Percentiles rank a stretch among this genome's conserved stretches.
These are phyloP conservation scores for Danio jaintianensis DNA, from an alignment of 2,797 vertebrate species.

Conservation along the genomic window DNA sequence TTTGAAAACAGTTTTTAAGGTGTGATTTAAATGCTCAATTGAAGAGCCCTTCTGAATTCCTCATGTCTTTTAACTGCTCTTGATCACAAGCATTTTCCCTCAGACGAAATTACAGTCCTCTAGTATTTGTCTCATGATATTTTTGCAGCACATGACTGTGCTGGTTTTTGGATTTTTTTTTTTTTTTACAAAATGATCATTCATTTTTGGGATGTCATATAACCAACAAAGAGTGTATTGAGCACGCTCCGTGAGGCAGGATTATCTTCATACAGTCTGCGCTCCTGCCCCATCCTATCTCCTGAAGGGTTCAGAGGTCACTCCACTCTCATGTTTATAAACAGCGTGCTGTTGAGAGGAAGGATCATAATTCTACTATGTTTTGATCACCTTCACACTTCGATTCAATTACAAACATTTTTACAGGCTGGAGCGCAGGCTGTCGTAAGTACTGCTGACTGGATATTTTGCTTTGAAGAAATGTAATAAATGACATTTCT, in stretches of 20 bases:
- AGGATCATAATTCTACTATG: conserved; percentile 63
- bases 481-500: no score
- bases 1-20: background rate
- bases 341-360: conserved; percentile 67
- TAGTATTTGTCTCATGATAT: conserved; percentile 54
- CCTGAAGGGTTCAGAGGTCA: conserved; percentile 81
- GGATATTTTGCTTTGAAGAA: background rate
- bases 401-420: conserved; percentile 59
- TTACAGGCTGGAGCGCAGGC: conserved; percentile 44
- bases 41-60: background rate
- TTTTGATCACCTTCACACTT: conserved; percentile 51
- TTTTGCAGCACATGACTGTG: conserved; percentile 49
- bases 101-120: background rate
- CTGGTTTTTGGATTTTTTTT: background rate
- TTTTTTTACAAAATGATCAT: conserved; percentile 32
- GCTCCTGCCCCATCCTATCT: conserved; percentile 67
- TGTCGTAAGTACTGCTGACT: conserved; percentile 70
- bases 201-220: conserved; percentile 55
- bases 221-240: conserved; percentile 71
- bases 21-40: background rate
- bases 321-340: conserved; percentile 76
- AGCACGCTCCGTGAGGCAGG: conserved; percentile 65
- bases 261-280: conserved; percentile 66
- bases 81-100: background rate
- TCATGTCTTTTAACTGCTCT: background rate